These are phyloP conservation scores for Neolamprologus falcicula DNA, from an alignment of 2,113 vertebrate species.

Conservation along the genomic window DNA sequence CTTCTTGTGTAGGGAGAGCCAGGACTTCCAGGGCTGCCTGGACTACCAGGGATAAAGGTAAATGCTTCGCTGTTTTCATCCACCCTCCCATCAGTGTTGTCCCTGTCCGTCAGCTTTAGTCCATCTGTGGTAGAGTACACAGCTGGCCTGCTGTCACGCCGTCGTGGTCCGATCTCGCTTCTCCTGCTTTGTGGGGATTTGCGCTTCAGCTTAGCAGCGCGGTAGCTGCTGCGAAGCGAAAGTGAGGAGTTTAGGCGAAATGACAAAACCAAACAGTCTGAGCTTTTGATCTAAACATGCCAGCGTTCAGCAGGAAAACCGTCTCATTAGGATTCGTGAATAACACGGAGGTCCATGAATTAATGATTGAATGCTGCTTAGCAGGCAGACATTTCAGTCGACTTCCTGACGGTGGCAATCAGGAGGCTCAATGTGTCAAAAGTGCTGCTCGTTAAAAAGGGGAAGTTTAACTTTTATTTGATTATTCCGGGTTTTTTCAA, in stretches of 20 bases:
- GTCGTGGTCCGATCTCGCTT: neutral
- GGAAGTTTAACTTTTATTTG: neutral
- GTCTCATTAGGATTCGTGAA: neutral
- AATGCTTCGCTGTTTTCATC: constrained; percentile 70
- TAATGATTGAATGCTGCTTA: neutral
- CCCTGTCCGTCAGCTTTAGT: constrained; percentile 21
- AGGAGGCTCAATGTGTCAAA: neutral
- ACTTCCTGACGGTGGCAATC: neutral
- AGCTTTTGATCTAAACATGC: neutral
- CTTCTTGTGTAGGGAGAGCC: constrained; percentile 98
- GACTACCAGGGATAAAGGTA: constrained; percentile 99
- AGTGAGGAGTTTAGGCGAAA: neutral
- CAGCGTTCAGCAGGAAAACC: neutral
- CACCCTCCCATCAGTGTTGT: constrained; percentile 10
- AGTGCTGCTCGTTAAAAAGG: neutral
- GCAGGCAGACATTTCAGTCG: neutral
- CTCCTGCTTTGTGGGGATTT: neutral
- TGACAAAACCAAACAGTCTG: neutral
- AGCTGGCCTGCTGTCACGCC: neutral
- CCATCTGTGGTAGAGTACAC: neutral
- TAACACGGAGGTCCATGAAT: neutral
- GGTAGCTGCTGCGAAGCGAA: neutral
- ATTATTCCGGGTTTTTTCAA: neutral
- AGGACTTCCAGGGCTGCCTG: constrained; percentile 99
- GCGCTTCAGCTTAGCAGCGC: neutral